Percentiles rank a stretch among this genome's conserved stretches.
Evolutionary conservation across 1,140 invertebrate genomes (phyloP).

Genomic region (Caenorhabditis inopinata): DNA sequence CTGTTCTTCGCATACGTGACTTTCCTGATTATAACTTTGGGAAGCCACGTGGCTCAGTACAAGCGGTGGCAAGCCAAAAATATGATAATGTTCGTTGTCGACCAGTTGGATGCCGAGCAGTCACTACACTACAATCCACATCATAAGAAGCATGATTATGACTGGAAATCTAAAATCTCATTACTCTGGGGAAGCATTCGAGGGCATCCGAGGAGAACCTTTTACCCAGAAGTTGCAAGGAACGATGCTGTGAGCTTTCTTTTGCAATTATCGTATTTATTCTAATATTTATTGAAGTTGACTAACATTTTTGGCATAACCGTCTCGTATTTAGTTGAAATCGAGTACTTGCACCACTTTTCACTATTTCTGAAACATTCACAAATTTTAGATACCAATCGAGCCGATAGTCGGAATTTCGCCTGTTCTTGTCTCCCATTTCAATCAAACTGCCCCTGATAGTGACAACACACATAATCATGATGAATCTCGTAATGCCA

Average conservation of each 20-base stretch:
- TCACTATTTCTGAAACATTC: too few relatives aligned
- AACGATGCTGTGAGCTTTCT: not conserved
- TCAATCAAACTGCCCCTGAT: not conserved
- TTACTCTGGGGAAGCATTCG: not conserved
- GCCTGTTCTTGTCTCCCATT: not conserved
- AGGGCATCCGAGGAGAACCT: not conserved
- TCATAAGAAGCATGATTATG: not conserved
- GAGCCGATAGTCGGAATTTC: not conserved
- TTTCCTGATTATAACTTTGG: not conserved
- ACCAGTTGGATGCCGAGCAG: slow-evolving; percentile 21
- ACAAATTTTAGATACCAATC: not conserved
- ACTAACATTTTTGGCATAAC: too few relatives aligned
- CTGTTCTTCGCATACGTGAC: not conserved
- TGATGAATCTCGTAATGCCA: not conserved
- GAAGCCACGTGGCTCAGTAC: not conserved
- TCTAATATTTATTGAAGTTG: too few relatives aligned
- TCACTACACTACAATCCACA: not conserved
- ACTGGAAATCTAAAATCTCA: not conserved
- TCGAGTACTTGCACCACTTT: too few relatives aligned
- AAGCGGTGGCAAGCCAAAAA: slow-evolving; percentile 20
- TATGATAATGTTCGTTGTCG: slow-evolving; percentile 31
- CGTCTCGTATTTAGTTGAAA: too few relatives aligned
- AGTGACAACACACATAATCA: slow-evolving; percentile 18
- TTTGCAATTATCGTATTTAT: too few relatives aligned
- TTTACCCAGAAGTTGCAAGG: not conserved